A percentile compares a stretch with the other conserved stretches of the same genome.
phyloP scores from a whole-genome alignment of 2,888 invertebrate genomes.

The Aethes cnicana region DNA sequence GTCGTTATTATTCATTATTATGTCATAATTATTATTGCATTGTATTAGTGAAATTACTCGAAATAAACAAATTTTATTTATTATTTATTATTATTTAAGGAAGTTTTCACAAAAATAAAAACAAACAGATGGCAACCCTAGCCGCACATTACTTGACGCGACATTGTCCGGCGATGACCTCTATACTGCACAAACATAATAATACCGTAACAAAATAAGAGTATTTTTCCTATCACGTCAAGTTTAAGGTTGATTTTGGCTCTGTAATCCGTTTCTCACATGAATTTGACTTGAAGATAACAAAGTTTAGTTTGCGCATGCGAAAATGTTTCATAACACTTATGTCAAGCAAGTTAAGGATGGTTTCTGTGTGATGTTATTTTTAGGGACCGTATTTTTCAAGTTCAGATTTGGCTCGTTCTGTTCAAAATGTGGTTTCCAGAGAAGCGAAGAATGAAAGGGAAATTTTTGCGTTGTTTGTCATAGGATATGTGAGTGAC shows the following conservation, averaged over 20 bases:
- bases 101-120: too few species aligned
- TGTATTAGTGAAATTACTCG: too few species aligned
- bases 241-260: not conserved
- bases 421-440: constrained; percentile 28
- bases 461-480: constrained; percentile 29
- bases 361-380: not conserved
- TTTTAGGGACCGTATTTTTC: not conserved
- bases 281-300: not conserved
- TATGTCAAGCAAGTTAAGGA: not conserved
- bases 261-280: not conserved
- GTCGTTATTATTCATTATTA: too few species aligned
- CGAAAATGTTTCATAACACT: constrained; percentile 1
- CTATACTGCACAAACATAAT: constrained; percentile 7
- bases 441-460: constrained; percentile 31
- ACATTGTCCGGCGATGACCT: constrained; percentile 32
- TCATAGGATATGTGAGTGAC: constrained; percentile 29
- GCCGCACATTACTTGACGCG: constrained; percentile 25
- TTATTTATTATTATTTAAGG: too few species aligned
- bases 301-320: constrained; percentile 9
- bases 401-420: constrained; percentile 18
- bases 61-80: too few species aligned
- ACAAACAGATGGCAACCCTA: too few species aligned
- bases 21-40: too few species aligned
- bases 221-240: not conserved
- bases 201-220: not conserved